Evolutionary conservation across 2,797 vertebrate genomes (phyloP), one percentile per base, ranked within the genome.

Genomic region (Micromesistius poutassou): DNA sequence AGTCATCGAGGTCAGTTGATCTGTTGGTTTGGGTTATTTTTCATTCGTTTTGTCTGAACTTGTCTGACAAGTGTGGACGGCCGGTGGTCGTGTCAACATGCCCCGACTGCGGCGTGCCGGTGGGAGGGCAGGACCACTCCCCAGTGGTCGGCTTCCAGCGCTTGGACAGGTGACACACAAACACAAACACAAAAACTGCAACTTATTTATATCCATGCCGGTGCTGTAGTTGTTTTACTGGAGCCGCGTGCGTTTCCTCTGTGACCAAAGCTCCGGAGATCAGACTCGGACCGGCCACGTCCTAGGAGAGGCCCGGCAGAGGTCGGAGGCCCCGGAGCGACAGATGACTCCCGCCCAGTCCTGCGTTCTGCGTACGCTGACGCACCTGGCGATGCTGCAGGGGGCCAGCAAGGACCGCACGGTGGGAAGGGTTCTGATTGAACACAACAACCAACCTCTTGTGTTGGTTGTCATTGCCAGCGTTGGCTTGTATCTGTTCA

Each of bases 361-460:
- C 40, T 76, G 87, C 77, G 3, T 93, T 62, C 90, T 95, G 28
- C 87, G 93, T 68, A 85, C 93, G 72, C 79, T 90, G 0, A 93
- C 87, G 0, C 94, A 94, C 78, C 87, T 94, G 12, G 84, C 92
- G 68, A 91, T 94, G 92, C 84, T 94, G 19, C 93, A 94, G 22
- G 93, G 93, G 6, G 74, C 88, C 2, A 4, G 72, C 0, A 80
- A 9, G 0, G 73, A 91, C 4, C 16, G 16, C 0, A 86, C 78
- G 74, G 94, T 94, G 80, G 86, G 86, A 71, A 2, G 6, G 30
- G n/a, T n/a, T n/a, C n/a, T n/a, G n/a, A n/a, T n/a, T n/a, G n/a
- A n/a, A n/a, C n/a, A n/a, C n/a, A n/a, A n/a, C 3, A 50, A 16
- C 16, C 46, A 16, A 50, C 46, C 4, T 38, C 14, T 42, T 42